Conservation (phyloP, 2,888 invertebrate species). For the Drosophila atripex region DNA sequence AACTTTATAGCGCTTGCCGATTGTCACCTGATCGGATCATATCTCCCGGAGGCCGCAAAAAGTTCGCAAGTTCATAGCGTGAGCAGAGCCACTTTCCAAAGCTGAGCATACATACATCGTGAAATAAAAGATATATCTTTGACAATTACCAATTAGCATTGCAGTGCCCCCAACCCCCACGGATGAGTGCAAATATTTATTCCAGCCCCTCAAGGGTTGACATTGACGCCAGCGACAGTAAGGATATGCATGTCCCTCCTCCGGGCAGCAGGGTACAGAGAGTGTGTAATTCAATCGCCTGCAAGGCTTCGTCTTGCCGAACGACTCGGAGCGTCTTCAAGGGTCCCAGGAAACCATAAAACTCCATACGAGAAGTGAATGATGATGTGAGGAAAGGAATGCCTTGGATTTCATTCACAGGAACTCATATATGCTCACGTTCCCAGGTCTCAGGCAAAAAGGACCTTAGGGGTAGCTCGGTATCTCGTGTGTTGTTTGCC, state of each 20-base stretch:
- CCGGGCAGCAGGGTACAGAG: conserved; percentile 24
- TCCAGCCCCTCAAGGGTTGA: conserved; percentile 40
- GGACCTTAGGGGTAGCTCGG: conserved; percentile 22
- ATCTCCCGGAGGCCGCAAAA: conserved; percentile 41
- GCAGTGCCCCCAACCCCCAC: conserved; percentile 7
- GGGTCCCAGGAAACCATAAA: conserved; percentile 81
- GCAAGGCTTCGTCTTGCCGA: conserved; percentile 44
- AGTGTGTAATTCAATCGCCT: conserved; percentile 67
- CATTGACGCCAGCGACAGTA: conserved; percentile 28
- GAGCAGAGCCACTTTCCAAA: conserved; percentile 67
- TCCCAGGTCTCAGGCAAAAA: conserved; percentile 35
- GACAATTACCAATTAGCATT: conserved; percentile 60
- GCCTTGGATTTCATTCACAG: conserved; percentile 78
- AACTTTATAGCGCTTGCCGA: conserved; percentile 48
- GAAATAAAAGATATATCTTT: conserved; percentile 45
- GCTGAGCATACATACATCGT: conserved; percentile 50
- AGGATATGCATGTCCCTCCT: conserved; percentile 25
- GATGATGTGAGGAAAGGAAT: conserved; percentile 58
- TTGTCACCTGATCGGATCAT: conserved; percentile 61
- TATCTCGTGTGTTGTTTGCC: conserved; percentile 51
- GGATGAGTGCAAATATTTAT: conserved; percentile 67
- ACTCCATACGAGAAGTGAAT: conserved; percentile 76
- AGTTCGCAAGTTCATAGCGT: conserved; percentile 66
- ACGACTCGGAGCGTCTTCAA: conserved; percentile 32
- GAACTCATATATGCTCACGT: conserved; percentile 47